phyloP scores from a whole-genome alignment of 2,888 invertebrate genomes.

The Parasteatoda lunata region DNA sequence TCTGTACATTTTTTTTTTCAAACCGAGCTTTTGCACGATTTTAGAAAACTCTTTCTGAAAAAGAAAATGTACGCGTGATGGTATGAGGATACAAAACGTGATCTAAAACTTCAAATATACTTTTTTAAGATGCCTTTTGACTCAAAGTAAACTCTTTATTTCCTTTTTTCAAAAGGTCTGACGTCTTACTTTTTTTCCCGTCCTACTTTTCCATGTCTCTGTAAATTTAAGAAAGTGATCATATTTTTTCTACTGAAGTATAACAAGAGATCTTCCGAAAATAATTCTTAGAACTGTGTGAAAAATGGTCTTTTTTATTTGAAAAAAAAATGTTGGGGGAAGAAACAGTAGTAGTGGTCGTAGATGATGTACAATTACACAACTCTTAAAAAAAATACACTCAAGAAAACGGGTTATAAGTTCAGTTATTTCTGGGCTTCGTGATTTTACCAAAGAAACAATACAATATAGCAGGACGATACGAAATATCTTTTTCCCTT shows the following conservation, averaged over 20 bases:
- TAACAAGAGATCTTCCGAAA: slow-evolving; percentile 49
- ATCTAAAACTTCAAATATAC: not conserved
- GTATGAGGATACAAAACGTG: not conserved
- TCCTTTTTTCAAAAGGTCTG: not conserved
- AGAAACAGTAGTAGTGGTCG: not conserved
- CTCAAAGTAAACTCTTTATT: not conserved
- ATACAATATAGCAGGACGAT: too few species aligned
- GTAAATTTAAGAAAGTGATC: not conserved
- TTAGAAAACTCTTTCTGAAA: not conserved
- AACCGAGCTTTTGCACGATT: too few species aligned
- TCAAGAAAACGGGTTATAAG: not conserved
- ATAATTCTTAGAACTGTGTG: slow-evolving; percentile 50
- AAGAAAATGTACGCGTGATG: not conserved
- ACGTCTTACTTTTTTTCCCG: not conserved
- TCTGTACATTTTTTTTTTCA: too few species aligned
- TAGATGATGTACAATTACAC: not conserved
- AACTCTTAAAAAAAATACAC: not conserved
- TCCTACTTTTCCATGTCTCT: not conserved
- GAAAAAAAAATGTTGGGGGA: not conserved
- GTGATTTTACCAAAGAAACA: not conserved
- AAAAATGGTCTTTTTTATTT: slow-evolving; percentile 27
- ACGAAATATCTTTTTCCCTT: too few species aligned
- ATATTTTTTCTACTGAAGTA: not conserved
- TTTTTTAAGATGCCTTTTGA: not conserved
- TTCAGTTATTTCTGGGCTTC: not conserved